Percentiles rank a stretch among this genome's conserved stretches.
These are phyloP conservation scores for Muricea muricata DNA, from an alignment of 92 coral and sea anemone genomes.

Conservation along the genomic window DNA sequence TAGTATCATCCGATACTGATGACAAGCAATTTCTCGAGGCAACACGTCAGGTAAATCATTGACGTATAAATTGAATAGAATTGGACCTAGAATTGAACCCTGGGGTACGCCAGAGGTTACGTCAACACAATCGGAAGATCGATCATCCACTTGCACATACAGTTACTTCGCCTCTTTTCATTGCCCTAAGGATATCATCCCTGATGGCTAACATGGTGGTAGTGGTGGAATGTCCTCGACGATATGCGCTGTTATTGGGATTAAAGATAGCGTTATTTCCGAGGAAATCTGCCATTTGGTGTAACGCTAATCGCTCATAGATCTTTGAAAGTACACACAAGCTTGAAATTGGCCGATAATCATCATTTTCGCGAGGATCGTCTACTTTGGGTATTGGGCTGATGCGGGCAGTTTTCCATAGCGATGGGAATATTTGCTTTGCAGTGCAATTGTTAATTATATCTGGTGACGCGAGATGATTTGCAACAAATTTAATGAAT, in stretches of 20 bases:
- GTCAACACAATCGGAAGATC: too few species aligned
- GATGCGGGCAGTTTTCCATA: constrained; percentile 19
- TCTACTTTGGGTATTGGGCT: constrained; percentile 29
- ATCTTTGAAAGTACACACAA: constrained; percentile 19
- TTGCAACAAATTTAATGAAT: constrained; percentile 15
- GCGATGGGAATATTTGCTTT: not conserved
- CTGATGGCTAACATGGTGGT: too few species aligned
- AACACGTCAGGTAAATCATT: too few species aligned
- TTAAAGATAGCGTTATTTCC: not conserved
- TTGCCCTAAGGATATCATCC: too few species aligned
- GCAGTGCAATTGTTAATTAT: constrained; percentile 12
- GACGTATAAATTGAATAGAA: too few species aligned
- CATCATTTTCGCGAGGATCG: not conserved
- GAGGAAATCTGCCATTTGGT: constrained; percentile 20
- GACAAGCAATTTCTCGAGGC: too few species aligned
- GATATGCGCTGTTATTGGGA: not conserved
- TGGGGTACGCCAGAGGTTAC: too few species aligned
- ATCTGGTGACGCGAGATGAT: not conserved
- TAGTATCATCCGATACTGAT: too few species aligned
- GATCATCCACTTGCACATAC: not conserved
- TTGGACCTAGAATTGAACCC: too few species aligned
- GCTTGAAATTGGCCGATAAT: constrained; percentile 24
- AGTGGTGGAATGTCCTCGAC: too few species aligned
- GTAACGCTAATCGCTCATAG: not conserved
- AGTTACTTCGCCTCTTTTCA: too few species aligned